A percentile compares a stretch with the other conserved stretches of the same genome.
Conservation (phyloP, 2,113 vertebrate species). For the Gambusia holbrooki region DNA sequence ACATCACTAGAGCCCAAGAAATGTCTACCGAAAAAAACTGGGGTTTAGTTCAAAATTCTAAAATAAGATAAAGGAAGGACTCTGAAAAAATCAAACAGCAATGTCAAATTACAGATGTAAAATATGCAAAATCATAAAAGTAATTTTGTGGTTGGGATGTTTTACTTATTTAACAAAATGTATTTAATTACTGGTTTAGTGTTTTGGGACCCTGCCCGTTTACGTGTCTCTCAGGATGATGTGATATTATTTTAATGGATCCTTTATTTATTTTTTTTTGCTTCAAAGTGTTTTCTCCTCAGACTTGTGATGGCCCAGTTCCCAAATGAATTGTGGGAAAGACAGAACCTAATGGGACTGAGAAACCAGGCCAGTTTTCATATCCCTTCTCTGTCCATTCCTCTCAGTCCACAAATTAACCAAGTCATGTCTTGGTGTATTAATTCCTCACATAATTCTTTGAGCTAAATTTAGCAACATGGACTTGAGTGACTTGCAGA, state of each 20-base stretch:
- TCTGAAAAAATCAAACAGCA: no score
- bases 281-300: constrained; percentile 18
- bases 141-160: no score
- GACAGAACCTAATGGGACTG: constrained; percentile 47
- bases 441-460: constrained; percentile 65
- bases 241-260: constrained; percentile 9
- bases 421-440: constrained; percentile 59
- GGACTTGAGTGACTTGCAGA: constrained; percentile 51
- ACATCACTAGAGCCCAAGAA: no score
- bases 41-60: no score
- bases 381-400: constrained; percentile 8
- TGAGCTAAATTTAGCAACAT: constrained; percentile 56
- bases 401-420: constrained; percentile 51
- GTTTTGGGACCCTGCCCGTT: not conserved
- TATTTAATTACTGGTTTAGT: constrained; percentile 1
- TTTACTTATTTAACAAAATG: not conserved
- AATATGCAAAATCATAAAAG: no score
- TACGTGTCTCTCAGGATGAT: constrained; percentile 4
- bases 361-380: constrained; percentile 62
- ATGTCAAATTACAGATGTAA: no score
- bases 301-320: constrained; percentile 7
- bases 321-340: constrained; percentile 56
- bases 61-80: no score
- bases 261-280: constrained; percentile 7
- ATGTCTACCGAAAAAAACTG: no score